These are phyloP conservation scores for Rhorus exstirpatorius DNA, from an alignment of 2,888 invertebrate genomes.

Conservation along the genomic window DNA sequence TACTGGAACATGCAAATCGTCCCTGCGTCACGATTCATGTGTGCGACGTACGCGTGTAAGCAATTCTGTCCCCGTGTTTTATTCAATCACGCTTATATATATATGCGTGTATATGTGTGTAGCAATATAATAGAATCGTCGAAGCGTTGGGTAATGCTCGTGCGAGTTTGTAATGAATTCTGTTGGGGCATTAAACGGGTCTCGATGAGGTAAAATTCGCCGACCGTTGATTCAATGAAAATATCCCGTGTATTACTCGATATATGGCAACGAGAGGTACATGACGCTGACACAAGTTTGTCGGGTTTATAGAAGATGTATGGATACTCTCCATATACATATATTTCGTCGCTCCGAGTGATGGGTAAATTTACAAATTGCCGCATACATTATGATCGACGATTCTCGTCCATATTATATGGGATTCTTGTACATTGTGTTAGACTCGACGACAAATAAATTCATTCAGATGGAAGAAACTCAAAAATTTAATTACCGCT, in stretches of 20 bases:
- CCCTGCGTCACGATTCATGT: background rate
- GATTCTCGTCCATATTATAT: no score
- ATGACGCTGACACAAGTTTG: slow-evolving; percentile 10
- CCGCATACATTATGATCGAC: no score
- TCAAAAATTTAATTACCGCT: no score
- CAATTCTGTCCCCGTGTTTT: background rate
- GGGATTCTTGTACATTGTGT: no score
- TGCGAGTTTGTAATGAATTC: slow-evolving; percentile 44
- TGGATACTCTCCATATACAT: background rate
- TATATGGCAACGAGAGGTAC: background rate
- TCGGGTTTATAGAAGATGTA: background rate
- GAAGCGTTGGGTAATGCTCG: slow-evolving; percentile 41
- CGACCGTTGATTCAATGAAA: slow-evolving; percentile 3
- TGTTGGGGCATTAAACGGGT: background rate
- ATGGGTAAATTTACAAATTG: no score
- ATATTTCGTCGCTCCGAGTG: slow-evolving; percentile 1
- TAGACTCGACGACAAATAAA: no score
- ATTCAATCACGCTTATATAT: slow-evolving; percentile 15
- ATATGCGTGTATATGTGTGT: background rate
- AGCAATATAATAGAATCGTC: slow-evolving; percentile 53
- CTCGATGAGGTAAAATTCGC: slow-evolving; percentile 18
- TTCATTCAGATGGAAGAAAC: no score
- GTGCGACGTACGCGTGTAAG: background rate
- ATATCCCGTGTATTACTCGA: slow-evolving; percentile 6
- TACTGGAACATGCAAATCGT: slow-evolving; percentile 9